phyloP scores from a whole-genome alignment of 2,113 vertebrate species.

The Odocoileus virginianus region DNA sequence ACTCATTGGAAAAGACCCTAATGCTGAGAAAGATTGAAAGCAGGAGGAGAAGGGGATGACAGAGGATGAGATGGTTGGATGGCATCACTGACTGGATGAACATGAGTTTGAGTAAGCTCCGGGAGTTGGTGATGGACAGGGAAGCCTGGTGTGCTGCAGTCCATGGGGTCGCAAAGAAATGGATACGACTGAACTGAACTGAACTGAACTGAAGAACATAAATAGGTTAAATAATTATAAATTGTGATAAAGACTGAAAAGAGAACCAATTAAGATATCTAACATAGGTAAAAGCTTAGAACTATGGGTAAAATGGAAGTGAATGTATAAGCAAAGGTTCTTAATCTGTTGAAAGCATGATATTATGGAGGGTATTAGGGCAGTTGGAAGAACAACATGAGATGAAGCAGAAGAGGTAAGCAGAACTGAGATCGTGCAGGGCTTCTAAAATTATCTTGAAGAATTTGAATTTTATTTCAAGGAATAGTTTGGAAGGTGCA shows the following conservation, averaged over 20 bases:
- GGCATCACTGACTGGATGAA: fast-evolving
- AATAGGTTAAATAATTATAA: neutral
- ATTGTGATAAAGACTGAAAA: neutral
- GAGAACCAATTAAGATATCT: fast-evolving
- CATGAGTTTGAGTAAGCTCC: neutral
- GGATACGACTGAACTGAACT: neutral
- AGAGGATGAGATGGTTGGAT: neutral
- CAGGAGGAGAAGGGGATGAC: fast-evolving
- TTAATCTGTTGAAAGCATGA: neutral
- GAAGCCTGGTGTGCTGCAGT: neutral
- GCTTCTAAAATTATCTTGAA: neutral
- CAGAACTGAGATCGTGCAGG: neutral
- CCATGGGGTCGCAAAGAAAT: neutral
- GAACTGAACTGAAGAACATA: neutral
- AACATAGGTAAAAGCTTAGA: neutral
- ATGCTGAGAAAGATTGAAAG: neutral
- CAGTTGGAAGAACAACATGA: neutral
- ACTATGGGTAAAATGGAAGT: neutral
- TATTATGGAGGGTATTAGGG: neutral
- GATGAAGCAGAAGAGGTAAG: neutral
- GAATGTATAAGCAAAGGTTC: neutral
- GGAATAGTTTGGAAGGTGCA: neutral
- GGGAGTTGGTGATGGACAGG: neutral
- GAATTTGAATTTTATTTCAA: neutral
- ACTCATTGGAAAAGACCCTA: neutral